A percentile compares a stretch with the other conserved stretches of the same genome.
Conservation (phyloP, 2,888 invertebrate species). For the Stictocephala bisonia region DNA sequence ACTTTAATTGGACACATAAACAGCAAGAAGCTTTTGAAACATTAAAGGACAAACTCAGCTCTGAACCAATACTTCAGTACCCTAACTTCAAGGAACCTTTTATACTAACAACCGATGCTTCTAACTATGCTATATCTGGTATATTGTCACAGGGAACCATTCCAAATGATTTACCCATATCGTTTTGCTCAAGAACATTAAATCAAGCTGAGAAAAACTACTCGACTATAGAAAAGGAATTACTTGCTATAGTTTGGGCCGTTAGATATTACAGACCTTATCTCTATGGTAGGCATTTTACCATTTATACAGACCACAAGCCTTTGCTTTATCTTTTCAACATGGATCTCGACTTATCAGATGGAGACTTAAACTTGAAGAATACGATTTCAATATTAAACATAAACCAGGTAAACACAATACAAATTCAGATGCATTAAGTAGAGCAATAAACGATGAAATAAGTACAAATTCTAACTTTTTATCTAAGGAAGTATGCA, state of each 20-base stretch:
- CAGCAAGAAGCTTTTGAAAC: neutral
- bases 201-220: neutral
- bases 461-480: too few species aligned
- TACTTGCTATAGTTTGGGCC: conserved; percentile 6
- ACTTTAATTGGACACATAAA: neutral
- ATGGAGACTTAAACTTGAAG: neutral
- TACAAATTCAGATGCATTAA: too few species aligned
- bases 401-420: too few species aligned
- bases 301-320: neutral
- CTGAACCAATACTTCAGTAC: neutral
- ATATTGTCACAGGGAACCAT: neutral
- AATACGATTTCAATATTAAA: too few species aligned
- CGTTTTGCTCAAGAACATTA: neutral
- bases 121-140: neutral
- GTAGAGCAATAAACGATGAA: too few species aligned
- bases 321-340: neutral
- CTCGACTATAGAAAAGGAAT: conserved; percentile 3
- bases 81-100: neutral
- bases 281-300: neutral
- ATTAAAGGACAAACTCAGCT: neutral
- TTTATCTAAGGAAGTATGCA: too few species aligned
- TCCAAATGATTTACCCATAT: neutral
- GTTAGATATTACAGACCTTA: neutral
- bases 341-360: neutral
- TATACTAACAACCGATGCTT: conserved; percentile 4